These are phyloP conservation scores for Pterostichus niger DNA, from an alignment of 2,888 invertebrate species.

Conservation along the genomic window DNA sequence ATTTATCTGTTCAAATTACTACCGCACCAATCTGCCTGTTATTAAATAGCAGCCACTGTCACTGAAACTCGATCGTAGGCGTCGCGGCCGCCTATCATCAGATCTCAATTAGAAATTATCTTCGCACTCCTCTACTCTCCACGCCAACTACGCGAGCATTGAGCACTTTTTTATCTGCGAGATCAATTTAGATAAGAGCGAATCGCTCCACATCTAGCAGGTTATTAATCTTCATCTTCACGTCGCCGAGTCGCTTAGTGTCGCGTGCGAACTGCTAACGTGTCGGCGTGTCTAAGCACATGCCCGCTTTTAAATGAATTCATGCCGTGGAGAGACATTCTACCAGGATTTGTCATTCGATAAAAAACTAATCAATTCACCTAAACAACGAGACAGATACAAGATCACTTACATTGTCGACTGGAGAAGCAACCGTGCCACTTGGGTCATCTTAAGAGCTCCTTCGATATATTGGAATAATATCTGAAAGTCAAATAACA, in stretches of 20 bases:
- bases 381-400: not conserved
- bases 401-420: too few species aligned
- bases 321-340: too few species aligned
- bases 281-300: not conserved
- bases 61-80: constrained; percentile 12
- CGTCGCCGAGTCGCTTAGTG: constrained; percentile 5
- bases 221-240: constrained; percentile 8
- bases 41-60: constrained; percentile 10
- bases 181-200: constrained; percentile 41
- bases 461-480: too few species aligned
- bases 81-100: constrained; percentile 35
- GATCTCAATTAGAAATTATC: constrained; percentile 46
- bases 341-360: too few species aligned
- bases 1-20: constrained; percentile 24
- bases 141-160: constrained; percentile 10
- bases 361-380: not conserved
- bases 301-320: too few species aligned
- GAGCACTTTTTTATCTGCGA: constrained; percentile 16
- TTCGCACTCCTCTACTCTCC: not conserved
- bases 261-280: constrained; percentile 12
- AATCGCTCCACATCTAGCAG: constrained; percentile 17
- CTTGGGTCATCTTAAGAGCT: too few species aligned
- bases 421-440: too few species aligned
- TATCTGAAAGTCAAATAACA: too few species aligned
- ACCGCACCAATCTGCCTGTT: not conserved